These are phyloP conservation scores for Cataglyphis livida DNA, from an alignment of 2,888 invertebrate genomes.

Conservation along the genomic window DNA sequence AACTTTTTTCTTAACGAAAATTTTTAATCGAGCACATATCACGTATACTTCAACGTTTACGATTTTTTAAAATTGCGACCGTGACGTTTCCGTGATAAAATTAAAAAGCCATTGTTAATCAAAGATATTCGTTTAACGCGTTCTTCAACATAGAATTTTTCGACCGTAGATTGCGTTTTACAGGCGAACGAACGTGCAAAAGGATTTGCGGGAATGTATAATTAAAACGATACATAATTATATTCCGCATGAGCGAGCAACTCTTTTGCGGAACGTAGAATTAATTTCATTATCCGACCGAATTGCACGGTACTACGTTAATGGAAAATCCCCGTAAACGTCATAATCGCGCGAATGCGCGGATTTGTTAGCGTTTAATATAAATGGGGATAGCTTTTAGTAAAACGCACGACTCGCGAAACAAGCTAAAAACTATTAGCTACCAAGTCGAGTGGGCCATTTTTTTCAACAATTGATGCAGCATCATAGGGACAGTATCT, in stretches of 20 bases:
- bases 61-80: not conserved
- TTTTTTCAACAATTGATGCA: constrained; percentile 11
- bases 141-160: constrained; percentile 35
- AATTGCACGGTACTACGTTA: constrained; percentile 50
- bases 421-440: constrained; percentile 21
- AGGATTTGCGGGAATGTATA: constrained; percentile 48
- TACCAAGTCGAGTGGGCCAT: constrained; percentile 5
- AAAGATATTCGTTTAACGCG: constrained; percentile 5
- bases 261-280: constrained; percentile 52
- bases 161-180: constrained; percentile 42
- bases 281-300: constrained; percentile 53
- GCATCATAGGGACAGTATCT: not conserved
- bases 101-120: not conserved
- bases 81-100: not conserved
- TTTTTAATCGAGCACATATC: not conserved
- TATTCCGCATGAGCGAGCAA: constrained; percentile 46
- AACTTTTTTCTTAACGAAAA: not conserved
- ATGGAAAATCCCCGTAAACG: constrained; percentile 53
- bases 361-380: constrained; percentile 49
- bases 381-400: constrained; percentile 43
- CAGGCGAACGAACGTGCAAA: constrained; percentile 40
- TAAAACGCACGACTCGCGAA: constrained; percentile 17
- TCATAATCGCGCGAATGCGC: constrained; percentile 47
- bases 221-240: constrained; percentile 56
- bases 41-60: not conserved